phyloP scores from a whole-genome alignment of 2,888 invertebrate genomes.

The Elaeidobius kamerunicus region DNA sequence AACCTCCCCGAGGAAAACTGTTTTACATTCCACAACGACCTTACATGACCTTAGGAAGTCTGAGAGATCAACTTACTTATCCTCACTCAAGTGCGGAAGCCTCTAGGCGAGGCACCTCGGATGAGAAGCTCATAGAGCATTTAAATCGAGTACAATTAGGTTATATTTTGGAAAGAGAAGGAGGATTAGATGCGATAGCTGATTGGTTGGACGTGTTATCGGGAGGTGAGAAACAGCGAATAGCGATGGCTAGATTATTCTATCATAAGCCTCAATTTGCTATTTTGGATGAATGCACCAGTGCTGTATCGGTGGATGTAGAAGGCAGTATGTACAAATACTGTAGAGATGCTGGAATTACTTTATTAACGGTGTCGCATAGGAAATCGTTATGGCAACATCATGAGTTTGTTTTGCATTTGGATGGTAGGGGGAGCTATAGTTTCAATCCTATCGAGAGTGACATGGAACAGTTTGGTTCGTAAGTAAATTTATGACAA shows the following conservation, averaged over 20 bases:
- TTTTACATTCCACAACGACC: constrained; percentile 98
- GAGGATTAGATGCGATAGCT: constrained; percentile 87
- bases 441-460: constrained; percentile 83
- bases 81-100: constrained; percentile 90
- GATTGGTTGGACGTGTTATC: constrained; percentile 99
- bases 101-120: constrained; percentile 70
- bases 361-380: constrained; percentile 96
- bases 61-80: constrained; percentile 89
- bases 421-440: constrained; percentile 93
- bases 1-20: constrained; percentile 92
- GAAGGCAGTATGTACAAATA: constrained; percentile 97
- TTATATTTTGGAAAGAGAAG: constrained; percentile 81
- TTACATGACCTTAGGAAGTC: constrained; percentile 95
- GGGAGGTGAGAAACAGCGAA: constrained; percentile 97
- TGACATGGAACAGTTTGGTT: constrained; percentile 89
- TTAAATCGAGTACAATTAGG: constrained; percentile 80
- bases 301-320: constrained; percentile 97
- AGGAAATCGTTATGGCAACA: constrained; percentile 96
- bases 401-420: constrained; percentile 92
- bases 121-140: constrained; percentile 72
- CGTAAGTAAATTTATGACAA: too few species aligned
- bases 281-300: constrained; percentile 97
- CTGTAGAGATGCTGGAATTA: constrained; percentile 84
- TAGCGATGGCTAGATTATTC: constrained; percentile 97
- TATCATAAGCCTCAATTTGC: constrained; percentile 98